These are phyloP conservation scores for Rhyacophila brunnea DNA, from an alignment of 1,140 invertebrate genomes.

Conservation along the genomic window DNA sequence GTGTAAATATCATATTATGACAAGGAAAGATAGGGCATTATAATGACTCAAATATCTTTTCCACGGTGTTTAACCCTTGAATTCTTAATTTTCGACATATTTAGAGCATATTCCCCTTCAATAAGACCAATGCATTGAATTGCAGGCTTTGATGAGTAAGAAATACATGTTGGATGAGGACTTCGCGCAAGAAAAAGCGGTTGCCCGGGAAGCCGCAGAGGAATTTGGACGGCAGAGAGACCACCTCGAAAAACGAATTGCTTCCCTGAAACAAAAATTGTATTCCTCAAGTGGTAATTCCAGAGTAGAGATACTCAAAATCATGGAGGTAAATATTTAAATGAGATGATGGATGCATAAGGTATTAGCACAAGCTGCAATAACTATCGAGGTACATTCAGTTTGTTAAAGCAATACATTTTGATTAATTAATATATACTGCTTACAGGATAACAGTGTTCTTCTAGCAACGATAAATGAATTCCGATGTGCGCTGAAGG, in stretches of 20 bases:
- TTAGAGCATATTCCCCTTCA: too few species aligned
- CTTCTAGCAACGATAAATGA: slow-evolving; percentile 75
- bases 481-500: slow-evolving; percentile 66
- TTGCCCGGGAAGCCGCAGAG: slow-evolving; percentile 70
- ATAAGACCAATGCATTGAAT: background rate
- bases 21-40: too few species aligned
- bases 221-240: slow-evolving; percentile 78
- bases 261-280: slow-evolving; percentile 50
- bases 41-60: too few species aligned
- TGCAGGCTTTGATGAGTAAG: slow-evolving; percentile 40
- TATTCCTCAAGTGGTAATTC: slow-evolving; percentile 42
- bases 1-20: too few species aligned
- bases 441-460: slow-evolving; percentile 67
- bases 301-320: slow-evolving; percentile 49
- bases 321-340: slow-evolving; percentile 47
- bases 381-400: too few species aligned
- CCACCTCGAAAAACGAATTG: slow-evolving; percentile 74
- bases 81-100: too few species aligned
- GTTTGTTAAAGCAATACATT: too few species aligned
- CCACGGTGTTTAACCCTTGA: too few species aligned
- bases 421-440: too few species aligned
- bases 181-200: slow-evolving; percentile 60
- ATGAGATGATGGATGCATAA: slow-evolving; percentile 4
- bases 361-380: too few species aligned
- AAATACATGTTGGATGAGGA: slow-evolving; percentile 72